Evolutionary conservation across 2,113 vertebrate species (phyloP).

Genomic region (Prietella phreatophila): DNA sequence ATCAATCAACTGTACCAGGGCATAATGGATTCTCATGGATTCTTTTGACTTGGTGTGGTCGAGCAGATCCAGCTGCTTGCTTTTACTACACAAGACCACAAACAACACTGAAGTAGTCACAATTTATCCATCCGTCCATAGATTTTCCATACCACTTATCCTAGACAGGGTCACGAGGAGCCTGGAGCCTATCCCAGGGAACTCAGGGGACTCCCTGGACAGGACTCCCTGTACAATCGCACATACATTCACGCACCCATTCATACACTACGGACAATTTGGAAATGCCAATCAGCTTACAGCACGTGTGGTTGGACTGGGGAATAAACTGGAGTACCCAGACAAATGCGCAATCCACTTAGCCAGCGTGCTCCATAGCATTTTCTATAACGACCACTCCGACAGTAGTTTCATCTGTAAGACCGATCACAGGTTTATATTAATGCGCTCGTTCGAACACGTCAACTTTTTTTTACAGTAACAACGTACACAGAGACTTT

Average conservation of each 20-base stretch:
- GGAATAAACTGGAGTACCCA: no score
- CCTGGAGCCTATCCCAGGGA: no score
- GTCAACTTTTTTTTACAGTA: not conserved
- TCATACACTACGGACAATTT: no score
- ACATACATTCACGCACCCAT: no score
- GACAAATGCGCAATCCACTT: no score
- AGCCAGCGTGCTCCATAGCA: no score
- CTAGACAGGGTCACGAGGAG: no score
- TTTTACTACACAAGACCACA: not conserved
- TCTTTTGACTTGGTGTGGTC: not conserved
- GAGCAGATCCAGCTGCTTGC: not conserved
- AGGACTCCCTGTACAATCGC: no score
- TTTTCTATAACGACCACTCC: not conserved
- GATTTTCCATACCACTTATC: no score
- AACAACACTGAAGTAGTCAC: not conserved
- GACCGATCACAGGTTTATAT: not conserved
- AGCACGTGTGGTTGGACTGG: no score
- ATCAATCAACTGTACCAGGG: not conserved
- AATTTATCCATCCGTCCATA: not conserved
- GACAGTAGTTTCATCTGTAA: not conserved
- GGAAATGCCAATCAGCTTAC: no score
- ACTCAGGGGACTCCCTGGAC: no score
- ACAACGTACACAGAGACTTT: not conserved
- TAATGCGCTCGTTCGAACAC: not conserved
- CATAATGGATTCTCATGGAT: not conserved